These are phyloP conservation scores for Hypolimnas misippus DNA, from an alignment of 2,888 invertebrate genomes.

Conservation along the genomic window DNA sequence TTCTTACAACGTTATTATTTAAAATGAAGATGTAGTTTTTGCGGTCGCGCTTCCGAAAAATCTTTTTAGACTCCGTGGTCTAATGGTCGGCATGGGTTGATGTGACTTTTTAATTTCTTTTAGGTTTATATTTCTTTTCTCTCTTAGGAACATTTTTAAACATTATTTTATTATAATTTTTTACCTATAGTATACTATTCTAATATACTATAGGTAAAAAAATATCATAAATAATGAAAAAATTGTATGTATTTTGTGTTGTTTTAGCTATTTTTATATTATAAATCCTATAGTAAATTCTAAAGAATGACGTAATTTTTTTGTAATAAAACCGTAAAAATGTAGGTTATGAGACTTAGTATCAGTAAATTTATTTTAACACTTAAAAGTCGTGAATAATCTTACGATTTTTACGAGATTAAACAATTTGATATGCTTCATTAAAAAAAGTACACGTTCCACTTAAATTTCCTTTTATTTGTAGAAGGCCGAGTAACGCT, in stretches of 20 bases:
- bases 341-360: not conserved
- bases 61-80: constrained; percentile 42
- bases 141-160: not conserved
- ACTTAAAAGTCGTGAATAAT: constrained; percentile 6
- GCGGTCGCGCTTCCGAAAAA: constrained; percentile 55
- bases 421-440: not conserved
- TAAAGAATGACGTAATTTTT: too few species aligned
- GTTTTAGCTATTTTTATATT: too few species aligned
- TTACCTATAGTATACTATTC: too few species aligned
- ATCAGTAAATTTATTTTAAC: not conserved
- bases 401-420: constrained; percentile 6
- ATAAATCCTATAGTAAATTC: too few species aligned
- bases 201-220: too few species aligned
- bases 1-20: constrained; percentile 69
- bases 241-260: too few species aligned
- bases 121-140: constrained; percentile 6
- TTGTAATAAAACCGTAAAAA: not conserved
- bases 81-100: constrained; percentile 17
- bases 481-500: constrained; percentile 6
- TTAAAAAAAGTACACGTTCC: constrained; percentile 11
- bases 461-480: constrained; percentile 28
- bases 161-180: too few species aligned
- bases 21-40: constrained; percentile 75
- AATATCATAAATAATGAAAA: too few species aligned
- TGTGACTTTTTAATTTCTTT: constrained; percentile 7